A percentile compares a stretch with the other conserved stretches of the same genome.
Conservation (phyloP, 1,140 invertebrate species). For the Diabrotica undecimpunctata region DNA sequence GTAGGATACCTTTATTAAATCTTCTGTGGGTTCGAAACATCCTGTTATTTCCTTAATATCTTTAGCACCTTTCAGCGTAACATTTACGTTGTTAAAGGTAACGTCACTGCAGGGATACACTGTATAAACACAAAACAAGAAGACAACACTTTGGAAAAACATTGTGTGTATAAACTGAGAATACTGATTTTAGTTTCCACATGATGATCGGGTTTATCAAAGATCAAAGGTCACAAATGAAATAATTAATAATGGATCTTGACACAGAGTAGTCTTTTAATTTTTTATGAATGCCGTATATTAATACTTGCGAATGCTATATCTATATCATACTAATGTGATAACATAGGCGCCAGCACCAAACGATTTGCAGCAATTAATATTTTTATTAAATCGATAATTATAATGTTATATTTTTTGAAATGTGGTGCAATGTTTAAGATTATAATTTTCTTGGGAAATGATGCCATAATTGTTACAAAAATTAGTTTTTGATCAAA, state of each 20-base stretch:
- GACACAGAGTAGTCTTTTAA: not conserved
- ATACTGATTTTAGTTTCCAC: not conserved
- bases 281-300: not conserved
- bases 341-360: too few relatives aligned
- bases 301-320: not conserved
- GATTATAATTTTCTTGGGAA: too few relatives aligned
- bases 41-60: slow-evolving; percentile 37
- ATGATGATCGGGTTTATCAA: slow-evolving; percentile 4
- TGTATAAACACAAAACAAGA: not conserved
- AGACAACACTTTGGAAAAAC: slow-evolving; percentile 7
- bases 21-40: slow-evolving; percentile 39
- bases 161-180: slow-evolving; percentile 12
- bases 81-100: slow-evolving; percentile 36
- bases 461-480: too few relatives aligned
- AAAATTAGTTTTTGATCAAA: too few relatives aligned
- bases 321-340: not conserved
- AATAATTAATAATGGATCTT: slow-evolving; percentile 14
- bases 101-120: slow-evolving; percentile 26
- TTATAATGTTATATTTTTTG: too few relatives aligned
- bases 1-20: slow-evolving; percentile 36
- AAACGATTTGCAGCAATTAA: too few relatives aligned
- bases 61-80: slow-evolving; percentile 37
- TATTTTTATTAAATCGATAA: too few relatives aligned
- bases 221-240: slow-evolving; percentile 18
- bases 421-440: too few relatives aligned